A percentile compares a stretch with the other conserved stretches of the same genome.
phyloP scores from a whole-genome alignment of 2,113 vertebrate genomes.

The Vireo altiloquus region DNA sequence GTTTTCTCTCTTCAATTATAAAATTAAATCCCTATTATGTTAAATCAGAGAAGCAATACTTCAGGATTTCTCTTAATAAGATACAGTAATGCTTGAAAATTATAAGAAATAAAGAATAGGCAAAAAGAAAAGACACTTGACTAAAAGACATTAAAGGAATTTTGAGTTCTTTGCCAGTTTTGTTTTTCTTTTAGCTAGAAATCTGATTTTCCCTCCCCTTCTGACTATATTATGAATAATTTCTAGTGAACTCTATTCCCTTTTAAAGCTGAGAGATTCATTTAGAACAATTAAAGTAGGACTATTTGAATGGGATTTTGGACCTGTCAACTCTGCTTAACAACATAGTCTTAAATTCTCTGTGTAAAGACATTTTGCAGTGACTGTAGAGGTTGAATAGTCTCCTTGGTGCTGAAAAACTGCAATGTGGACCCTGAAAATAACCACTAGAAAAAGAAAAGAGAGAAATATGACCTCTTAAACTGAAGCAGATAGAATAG shows the following conservation, averaged over 20 bases:
- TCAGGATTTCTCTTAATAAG: background rate
- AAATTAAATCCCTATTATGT: background rate
- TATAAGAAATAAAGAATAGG: background rate
- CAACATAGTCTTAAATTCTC: background rate
- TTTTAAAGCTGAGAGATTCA: background rate
- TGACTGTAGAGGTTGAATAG: background rate
- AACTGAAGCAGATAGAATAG: background rate
- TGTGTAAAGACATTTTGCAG: background rate
- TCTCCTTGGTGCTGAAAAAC: background rate
- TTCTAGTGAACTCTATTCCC: background rate
- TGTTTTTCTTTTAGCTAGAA: background rate
- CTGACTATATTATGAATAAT: background rate
- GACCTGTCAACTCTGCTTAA: background rate
- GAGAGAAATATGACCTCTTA: background rate
- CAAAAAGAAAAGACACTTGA: background rate
- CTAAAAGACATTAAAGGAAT: background rate
- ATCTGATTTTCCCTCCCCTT: background rate
- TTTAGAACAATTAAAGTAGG: background rate
- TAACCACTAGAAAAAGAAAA: background rate
- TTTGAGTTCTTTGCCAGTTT: background rate
- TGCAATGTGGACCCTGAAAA: background rate
- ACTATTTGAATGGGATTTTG: background rate
- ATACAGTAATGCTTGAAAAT: background rate
- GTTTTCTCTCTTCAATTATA: background rate
- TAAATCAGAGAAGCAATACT: background rate